Evolutionary conservation across 1,140 invertebrate species (phyloP), one percentile per base, ranked within the genome.

Genomic region (Epicauta chinensis): DNA sequence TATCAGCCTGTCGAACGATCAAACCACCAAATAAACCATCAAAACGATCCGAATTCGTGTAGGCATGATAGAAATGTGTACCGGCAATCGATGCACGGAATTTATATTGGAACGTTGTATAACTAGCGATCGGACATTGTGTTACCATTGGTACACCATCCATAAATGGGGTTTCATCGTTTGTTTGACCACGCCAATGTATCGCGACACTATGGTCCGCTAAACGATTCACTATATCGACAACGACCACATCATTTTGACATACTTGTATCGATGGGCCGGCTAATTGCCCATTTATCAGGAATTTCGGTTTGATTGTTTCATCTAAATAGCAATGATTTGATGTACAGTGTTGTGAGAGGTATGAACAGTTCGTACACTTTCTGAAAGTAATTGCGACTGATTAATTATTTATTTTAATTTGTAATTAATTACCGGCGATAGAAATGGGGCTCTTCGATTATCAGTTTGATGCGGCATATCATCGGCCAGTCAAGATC

Each of bases 211-310:
- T 77, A 58, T 89, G 82, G 1, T 84, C 82, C 2, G 80, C 78
- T 14, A 91, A 75, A 45, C 82, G 76, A 64, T 94, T 93, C 0
- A 84, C 78, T 1, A 93, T 82, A 69, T 92, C 87, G 1, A 93
- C 82, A 0, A 93, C 80, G 3, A 93, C 71, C 3, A 87, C 87
- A 63, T 94, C 91, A 61, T 89, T 88, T 65, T 91, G 79, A 58
- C 89, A 93, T 2, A 93, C 88, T 73, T 92, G 83, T 37, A 94
- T 87, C 3, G 79, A 68, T 1, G 91, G 91, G 1, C 89, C 91
- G 2, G 91, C 91, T 11, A 92, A 67, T 68, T 83, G 82, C 42
- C 88, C 75, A 71, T 95, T 93, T 1, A 86, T 86, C 0, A 85
- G 80, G 1, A 77, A 40, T 79, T 76, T 32, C 89, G 77, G 58